Base-by-base conservation (phyloP, 2,888 invertebrate species). In the Limnephilus auricula region DNA sequence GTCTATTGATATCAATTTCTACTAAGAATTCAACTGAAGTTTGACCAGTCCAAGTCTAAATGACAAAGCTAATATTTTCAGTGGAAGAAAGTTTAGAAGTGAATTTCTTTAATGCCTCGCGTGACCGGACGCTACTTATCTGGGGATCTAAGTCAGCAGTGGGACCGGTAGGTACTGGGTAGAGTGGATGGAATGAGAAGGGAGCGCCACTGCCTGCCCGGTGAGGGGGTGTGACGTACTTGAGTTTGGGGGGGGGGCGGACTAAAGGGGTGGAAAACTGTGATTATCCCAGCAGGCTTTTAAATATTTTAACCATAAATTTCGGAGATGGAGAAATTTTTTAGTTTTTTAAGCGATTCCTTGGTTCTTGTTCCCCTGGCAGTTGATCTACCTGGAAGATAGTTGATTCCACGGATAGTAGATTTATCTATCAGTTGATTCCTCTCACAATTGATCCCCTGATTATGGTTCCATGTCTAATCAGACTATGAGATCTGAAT, bases 101-200 rank as follows among this genome's bases (percentile, higher is more conserved):
- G 65, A 9, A 4, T 65, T 65, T 65, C 65, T 65, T 65, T 65
- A 25, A 32, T 10, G 34, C 25, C 82, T 82, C 32, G 82, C 82
- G 82, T 82, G 82, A 82, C 82, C 34, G 82, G 82, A 82, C 82
- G 25, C 80, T n/a, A 32, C 82, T 82, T 82, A 82, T 82, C 82
- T 18, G 82, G 32, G 25, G 34, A 82, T 82, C 82, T 82, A 82
- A 32, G 80, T 32, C 31, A 32, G 32, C 80, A 18, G 82, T 25
- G 82, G 82, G 82, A 25, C 82, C 32, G 82, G 31, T 25, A 25
- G 31, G 82, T 82, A 2, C 18, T 32, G 82, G 30, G 34, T 82
- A 10, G 82, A 82, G 82, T 25, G 9, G 82, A 13, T 18, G 82
- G 82, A 32, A 34, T 18, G n/a, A 6, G 65, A 50, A 18, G 50